Evolutionary conservation across 1,140 invertebrate genomes (phyloP), one percentile per base, ranked within the genome.

Genomic region (Gonatopus flavifemur): DNA sequence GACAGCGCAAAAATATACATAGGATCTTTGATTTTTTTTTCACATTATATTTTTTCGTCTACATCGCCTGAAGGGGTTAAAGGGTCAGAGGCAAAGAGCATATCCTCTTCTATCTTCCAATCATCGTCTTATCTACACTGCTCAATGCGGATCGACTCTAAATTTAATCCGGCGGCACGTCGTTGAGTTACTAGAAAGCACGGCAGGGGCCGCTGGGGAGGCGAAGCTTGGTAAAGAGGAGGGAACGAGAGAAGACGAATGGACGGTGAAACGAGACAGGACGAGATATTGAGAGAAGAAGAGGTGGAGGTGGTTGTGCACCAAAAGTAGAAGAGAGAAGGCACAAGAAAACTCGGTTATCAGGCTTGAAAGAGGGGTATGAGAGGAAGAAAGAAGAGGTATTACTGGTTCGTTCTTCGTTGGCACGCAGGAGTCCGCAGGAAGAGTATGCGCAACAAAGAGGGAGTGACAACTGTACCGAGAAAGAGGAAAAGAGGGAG

Each of bases 111-210:
- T 40, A 49, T 37, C 36, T 41, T 38, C 36, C 38, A n/a, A n/a
- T n/a, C 52, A 40, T 38, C 55, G 57, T 63, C 68, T 70, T 66
- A 66, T 67, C 64, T 56, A 49, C 56, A 46, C 50, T 44, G 47
- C n/a, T n/a, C 52, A 40, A 38, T 37, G 40, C 47, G 49, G 21
- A 55, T 49, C 60, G 56, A 49, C 43, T 58, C 64, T 70, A 69
- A 74, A 71, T 77, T 74, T 76, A 74, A 76, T 76, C 70, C 70
- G 62, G 71, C 70, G 70, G 72, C 64, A 72, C 62, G 66, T 74
- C 63, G 67, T 56, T 64, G 67, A 70, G 72, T 76, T 71, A 62
- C 49, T 54, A 41, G 67, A 68, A 57, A 63, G 52, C 64, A 60
- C 74, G 64, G 63, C 63, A 69, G 76, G 70, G 70, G 73, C 67